A percentile compares a stretch with the other conserved stretches of the same genome.
Conservation (phyloP, 2,113 vertebrate genomes). For the Eulemur macaco region DNA sequence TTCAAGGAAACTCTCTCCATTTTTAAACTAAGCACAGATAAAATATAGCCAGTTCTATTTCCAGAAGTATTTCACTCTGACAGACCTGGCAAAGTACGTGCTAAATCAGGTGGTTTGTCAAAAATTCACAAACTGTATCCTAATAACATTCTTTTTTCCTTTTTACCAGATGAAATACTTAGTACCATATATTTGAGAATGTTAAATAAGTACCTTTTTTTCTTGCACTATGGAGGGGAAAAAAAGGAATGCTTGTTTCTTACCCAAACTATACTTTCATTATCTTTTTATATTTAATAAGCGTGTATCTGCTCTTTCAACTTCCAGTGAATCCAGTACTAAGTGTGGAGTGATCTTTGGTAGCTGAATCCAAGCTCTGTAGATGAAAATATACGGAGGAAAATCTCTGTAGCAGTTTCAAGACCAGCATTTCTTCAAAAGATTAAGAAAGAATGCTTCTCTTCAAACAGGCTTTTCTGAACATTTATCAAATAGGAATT, state of each 20-base stretch:
- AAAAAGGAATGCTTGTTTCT: neutral
- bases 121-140: neutral
- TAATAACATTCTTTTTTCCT: neutral
- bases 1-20: neutral
- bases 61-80: constrained; percentile 9
- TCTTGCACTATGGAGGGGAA: too few species aligned
- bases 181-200: neutral
- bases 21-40: constrained; percentile 8
- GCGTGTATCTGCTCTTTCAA: rapidly evolving
- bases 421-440: neutral
- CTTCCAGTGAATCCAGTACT: rapidly evolving
- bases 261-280: neutral
- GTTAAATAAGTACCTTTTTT: neutral
- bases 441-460: neutral
- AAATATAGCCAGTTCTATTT: neutral
- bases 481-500: neutral
- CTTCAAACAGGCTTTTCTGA: neutral
- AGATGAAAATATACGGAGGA: rapidly evolving
- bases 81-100: neutral
- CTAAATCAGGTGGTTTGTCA: neutral
- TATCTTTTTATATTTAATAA: neutral
- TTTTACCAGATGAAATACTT: neutral
- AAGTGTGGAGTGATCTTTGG: rapidly evolving
- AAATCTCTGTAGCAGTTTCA: neutral
- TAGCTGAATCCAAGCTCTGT: neutral